Conservation (phyloP, 2,113 vertebrate genomes). For the Phaethon lepturus region DNA sequence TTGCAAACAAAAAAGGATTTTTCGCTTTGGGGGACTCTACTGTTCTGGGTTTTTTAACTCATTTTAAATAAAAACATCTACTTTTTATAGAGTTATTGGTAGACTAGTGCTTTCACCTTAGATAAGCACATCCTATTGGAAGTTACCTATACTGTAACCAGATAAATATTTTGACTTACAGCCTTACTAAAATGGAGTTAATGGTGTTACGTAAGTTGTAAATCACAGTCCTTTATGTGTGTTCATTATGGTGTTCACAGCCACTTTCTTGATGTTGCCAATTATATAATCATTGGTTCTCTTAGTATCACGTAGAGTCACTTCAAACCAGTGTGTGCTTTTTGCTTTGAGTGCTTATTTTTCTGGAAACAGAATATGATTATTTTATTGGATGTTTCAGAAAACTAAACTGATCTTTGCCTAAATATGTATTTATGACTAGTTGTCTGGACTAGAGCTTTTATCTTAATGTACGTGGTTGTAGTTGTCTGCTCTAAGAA, state of each 20-base stretch:
- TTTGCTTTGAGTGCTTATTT: not conserved
- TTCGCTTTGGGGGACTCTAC: not conserved
- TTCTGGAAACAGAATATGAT: constrained; percentile 5
- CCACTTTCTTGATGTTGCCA: not conserved
- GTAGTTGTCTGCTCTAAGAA: not conserved
- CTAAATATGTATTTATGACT: constrained; percentile 15
- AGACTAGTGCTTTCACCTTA: not conserved
- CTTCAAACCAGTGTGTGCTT: not conserved
- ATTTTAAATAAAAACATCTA: not conserved
- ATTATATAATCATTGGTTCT: not conserved
- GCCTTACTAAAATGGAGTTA: not conserved
- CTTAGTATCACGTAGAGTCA: not conserved
- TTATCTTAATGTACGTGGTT: not conserved
- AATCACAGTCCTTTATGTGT: not conserved
- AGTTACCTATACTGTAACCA: not conserved
- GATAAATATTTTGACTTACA: not conserved
- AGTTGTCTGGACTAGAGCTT: constrained; percentile 4
- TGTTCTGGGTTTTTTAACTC: not conserved
- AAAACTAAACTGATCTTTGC: not conserved
- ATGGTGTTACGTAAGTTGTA: not conserved
- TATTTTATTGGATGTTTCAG: not conserved
- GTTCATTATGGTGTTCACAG: not conserved
- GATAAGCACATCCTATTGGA: not conserved
- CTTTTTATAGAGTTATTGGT: not conserved
- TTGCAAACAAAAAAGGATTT: not conserved